Evolutionary conservation across 1,140 invertebrate genomes (phyloP).

Genomic region (Caenorhabditis elegans): WBcel235 BX284605.5:10312501-10313000

Average conservation of each 20-base stretch:
- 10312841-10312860: no score
- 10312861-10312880: background rate
- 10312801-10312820: conserved; percentile 9
- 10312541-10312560: background rate
- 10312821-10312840: background rate
- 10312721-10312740: conserved; percentile 9
- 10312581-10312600: background rate
- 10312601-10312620: background rate
- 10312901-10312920: background rate
- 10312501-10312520: no score
- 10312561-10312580: background rate
- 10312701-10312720: background rate
- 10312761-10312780: conserved; percentile 1
- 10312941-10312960: background rate
- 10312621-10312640: background rate
- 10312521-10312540: conserved; percentile 23
- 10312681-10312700: background rate
- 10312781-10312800: conserved; percentile 1
- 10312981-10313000: conserved; percentile 10
- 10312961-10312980: conserved; percentile 7
- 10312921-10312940: background rate
- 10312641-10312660: background rate
- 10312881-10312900: background rate
- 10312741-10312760: conserved; percentile 1
- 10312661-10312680: no score